phyloP scores from a whole-genome alignment of 2,888 invertebrate species.

The Ochlodes sylvanus region DNA sequence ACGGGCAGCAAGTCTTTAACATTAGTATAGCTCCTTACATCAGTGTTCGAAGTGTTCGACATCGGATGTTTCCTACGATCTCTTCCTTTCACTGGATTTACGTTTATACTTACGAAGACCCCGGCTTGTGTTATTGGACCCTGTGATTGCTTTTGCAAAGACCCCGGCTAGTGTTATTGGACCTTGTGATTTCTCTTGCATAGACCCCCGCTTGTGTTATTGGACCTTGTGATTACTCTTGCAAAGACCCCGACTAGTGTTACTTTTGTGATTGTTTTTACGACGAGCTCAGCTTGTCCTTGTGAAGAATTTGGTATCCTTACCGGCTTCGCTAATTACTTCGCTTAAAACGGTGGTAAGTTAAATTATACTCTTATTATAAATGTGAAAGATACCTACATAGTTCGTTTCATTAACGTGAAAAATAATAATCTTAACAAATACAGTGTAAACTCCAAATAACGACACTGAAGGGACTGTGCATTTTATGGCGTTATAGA shows the following conservation, averaged over 20 bases:
- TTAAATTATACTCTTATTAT: constrained; percentile 4
- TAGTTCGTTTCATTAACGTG: constrained; percentile 4
- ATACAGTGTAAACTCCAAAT: constrained; percentile 10
- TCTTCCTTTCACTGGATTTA: constrained; percentile 4
- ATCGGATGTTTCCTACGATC: constrained; percentile 4
- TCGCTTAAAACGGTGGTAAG: constrained; percentile 4
- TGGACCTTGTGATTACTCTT: constrained; percentile 4
- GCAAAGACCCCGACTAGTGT: constrained; percentile 4
- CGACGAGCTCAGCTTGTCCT: constrained; percentile 4
- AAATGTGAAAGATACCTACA: constrained; percentile 4
- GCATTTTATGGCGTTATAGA: constrained; percentile 14
- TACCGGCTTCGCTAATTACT: constrained; percentile 4
- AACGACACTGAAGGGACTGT: too few relatives aligned
- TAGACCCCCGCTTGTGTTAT: constrained; percentile 4
- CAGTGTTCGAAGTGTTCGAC: constrained; percentile 4
- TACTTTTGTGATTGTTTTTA: constrained; percentile 4
- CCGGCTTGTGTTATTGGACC: constrained; percentile 4
- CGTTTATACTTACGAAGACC: constrained; percentile 4
- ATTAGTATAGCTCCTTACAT: constrained; percentile 4
- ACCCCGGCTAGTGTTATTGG: constrained; percentile 4
- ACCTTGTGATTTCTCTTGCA: constrained; percentile 4
- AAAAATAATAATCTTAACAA: constrained; percentile 4
- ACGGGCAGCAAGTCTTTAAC: constrained; percentile 4
- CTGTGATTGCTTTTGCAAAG: constrained; percentile 4
- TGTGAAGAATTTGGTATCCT: constrained; percentile 4